Conservation (phyloP, 2,113 vertebrate genomes). For the Eretmochelys imbricata region DNA sequence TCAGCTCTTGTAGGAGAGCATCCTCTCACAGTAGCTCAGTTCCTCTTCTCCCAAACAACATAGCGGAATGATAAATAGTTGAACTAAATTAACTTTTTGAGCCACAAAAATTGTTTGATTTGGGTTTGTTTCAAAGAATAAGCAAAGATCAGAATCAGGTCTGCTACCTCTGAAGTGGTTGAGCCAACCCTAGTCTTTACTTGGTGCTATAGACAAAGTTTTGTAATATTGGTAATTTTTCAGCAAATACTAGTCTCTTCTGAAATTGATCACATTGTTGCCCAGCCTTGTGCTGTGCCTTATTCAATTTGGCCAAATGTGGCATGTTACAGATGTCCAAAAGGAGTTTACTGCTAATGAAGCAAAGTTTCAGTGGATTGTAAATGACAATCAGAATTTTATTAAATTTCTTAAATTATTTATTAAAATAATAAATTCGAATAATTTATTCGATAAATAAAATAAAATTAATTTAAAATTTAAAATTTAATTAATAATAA, state of each 20-base stretch:
- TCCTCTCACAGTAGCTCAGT: background rate
- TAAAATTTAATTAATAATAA: too few relatives aligned
- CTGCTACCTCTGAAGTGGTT: background rate
- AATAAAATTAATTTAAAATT: too few relatives aligned
- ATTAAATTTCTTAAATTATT: too few relatives aligned
- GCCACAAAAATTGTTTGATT: background rate
- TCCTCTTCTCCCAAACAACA: background rate
- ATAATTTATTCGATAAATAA: too few relatives aligned
- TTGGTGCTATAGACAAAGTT: background rate
- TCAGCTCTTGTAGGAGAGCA: background rate
- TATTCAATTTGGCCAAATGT: conserved; percentile 43
- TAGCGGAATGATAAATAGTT: background rate
- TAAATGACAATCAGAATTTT: conserved; percentile 54
- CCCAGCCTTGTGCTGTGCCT: conserved; percentile 2
- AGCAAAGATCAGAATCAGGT: background rate
- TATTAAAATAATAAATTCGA: too few relatives aligned
- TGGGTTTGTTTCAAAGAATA: background rate
- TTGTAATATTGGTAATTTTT: background rate
- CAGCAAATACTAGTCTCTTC: conserved; percentile 46
- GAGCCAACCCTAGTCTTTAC: background rate
- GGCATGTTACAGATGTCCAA: conserved; percentile 35
- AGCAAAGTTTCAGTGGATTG: conserved; percentile 54
- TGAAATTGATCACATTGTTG: conserved; percentile 8
- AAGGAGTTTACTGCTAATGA: conserved; percentile 40
- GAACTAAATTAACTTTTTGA: background rate